Conservation (phyloP, 2,113 vertebrate genomes). For the Saccopteryx bilineata region DNA sequence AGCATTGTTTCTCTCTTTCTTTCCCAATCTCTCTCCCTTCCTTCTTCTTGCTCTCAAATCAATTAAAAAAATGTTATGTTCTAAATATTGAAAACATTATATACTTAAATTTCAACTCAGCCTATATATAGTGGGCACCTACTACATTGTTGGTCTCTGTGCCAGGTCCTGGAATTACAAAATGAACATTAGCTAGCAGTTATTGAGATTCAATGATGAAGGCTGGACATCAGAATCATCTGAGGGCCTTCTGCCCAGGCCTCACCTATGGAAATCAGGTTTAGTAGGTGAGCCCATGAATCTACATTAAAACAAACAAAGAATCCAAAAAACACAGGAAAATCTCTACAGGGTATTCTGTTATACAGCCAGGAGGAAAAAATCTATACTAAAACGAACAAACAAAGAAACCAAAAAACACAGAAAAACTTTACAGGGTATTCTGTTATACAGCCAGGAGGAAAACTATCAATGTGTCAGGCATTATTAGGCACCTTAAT, state of each 20-base stretch:
- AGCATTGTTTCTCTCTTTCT: no score
- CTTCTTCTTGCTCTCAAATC: no score
- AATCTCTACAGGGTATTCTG: no score
- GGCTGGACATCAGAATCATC: not conserved
- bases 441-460: not conserved
- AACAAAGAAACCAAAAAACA: not conserved
- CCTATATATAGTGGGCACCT: not conserved
- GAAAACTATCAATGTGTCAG: not conserved
- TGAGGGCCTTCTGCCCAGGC: not conserved
- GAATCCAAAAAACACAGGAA: no score
- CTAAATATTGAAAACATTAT: not conserved
- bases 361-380: no score
- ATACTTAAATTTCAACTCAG: not conserved
- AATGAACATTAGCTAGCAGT: not conserved
- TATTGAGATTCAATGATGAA: not conserved
- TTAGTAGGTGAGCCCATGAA: not conserved
- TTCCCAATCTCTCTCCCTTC: no score
- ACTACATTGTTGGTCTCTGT: not conserved
- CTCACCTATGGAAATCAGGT: not conserved
- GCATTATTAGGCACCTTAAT: not conserved
- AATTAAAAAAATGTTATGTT: not conserved
- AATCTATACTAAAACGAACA: not conserved
- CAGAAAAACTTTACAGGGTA: not conserved
- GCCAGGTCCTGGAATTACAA: not conserved
- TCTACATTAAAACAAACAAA: conserved; percentile 9